Conservation (phyloP, 2,797 vertebrate species). For the Glossophaga mutica region DNA sequence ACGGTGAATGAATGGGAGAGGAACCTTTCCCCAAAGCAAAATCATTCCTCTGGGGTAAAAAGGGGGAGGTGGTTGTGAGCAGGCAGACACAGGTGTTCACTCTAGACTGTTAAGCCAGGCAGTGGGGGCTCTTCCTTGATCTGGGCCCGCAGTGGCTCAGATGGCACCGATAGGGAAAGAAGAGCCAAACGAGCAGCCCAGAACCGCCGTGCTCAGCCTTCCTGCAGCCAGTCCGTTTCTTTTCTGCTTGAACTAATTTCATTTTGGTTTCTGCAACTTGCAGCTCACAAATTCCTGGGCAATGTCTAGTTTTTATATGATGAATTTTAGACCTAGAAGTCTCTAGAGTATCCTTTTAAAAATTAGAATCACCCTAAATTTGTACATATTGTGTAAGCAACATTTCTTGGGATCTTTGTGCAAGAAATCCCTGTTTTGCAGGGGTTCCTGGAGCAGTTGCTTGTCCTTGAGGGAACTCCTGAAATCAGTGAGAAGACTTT, state of each 20-base stretch:
- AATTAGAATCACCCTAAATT: neutral
- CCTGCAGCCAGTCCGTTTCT: neutral
- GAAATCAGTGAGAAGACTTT: neutral
- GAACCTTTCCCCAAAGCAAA: neutral
- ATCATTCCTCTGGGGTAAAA: neutral
- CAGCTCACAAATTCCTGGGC: neutral
- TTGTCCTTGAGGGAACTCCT: neutral
- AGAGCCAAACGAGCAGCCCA: neutral
- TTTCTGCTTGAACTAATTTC: neutral
- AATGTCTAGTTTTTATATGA: neutral
- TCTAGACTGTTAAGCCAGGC: neutral
- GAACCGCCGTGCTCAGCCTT: neutral
- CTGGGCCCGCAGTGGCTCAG: neutral
- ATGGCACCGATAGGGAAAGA: neutral
- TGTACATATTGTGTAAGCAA: neutral
- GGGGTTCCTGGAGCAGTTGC: neutral
- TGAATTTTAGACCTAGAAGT: neutral
- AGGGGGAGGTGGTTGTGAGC: neutral
- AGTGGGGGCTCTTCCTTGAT: neutral
- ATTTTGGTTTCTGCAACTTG: slow-evolving; percentile 22
- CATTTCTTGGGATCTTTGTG: neutral
- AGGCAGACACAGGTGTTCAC: neutral
- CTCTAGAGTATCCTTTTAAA: neutral
- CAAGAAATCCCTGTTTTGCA: neutral
- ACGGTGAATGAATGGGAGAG: neutral